Evolutionary conservation across 2,888 invertebrate species (phyloP), one percentile per base, ranked within the genome.

Genomic region (Eurois occulta): DNA sequence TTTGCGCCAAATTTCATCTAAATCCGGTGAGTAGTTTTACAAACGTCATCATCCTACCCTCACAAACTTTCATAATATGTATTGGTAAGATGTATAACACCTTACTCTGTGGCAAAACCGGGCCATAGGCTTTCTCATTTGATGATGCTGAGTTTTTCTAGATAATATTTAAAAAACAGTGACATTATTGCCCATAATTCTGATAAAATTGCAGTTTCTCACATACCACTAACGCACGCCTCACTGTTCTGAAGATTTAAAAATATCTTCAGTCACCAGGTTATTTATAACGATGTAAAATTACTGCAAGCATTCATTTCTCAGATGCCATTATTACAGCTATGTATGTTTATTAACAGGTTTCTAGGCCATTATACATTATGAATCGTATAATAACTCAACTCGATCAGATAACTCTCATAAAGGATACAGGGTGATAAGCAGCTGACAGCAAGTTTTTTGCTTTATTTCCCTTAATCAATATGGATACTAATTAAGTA

Each of bases 391-490:
- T 76, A 80, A 77, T 75, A 64, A 75, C 58, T 73, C 73, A 58
- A 58, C 55, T 65, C 35, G 24, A 80, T 80, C 84, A 78, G 70
- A 86, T 86, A 80, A 77, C 58, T 78, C 66, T 83, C 81, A 55
- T 70, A 76, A 70, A 77, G 67, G 77, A 78, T 75, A 78, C 66
- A 28, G 24, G 35, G 43, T 77, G 83, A 86, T 73, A 83, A 67
- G 72, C 77, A 71, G 77, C 72, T 83, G 84, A 77, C 78, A 77
- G 60, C 8, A 38, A 18, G 65, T 78, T 88, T 88, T 78, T 83
- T 87, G 77, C 64, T 77, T 72, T 77, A 78, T 77, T 73, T 55
- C 46, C 48, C 66, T 73, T 48, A 80, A 80, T 80, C 65, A 77
- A 71, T 65, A 79, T 74, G 67, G 66, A 79, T 78, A 77, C 70